Evolutionary conservation across 2,113 vertebrate genomes (phyloP).

Genomic region (Bos javanicus): DNA sequence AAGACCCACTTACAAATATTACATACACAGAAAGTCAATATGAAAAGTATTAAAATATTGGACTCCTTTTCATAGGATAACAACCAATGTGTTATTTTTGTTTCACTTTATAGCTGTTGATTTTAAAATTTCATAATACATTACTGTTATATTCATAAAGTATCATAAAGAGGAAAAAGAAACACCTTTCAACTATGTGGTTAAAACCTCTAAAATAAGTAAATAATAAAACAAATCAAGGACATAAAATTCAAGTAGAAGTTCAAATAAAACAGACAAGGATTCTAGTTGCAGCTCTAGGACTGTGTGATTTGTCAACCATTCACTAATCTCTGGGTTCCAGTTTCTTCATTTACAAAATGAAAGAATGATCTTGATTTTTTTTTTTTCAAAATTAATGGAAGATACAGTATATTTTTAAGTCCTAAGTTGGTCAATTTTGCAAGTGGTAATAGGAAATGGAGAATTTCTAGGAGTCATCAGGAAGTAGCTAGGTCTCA

Average conservation of each 20-base stretch:
- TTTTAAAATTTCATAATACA: conserved; percentile 15
- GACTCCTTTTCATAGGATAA: background rate
- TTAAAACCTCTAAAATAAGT: background rate
- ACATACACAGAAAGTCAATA: conserved; percentile 6
- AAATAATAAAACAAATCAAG: conserved; percentile 32
- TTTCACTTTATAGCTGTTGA: background rate
- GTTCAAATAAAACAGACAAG: conserved; percentile 2
- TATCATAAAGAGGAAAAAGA: background rate
- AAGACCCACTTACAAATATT: background rate
- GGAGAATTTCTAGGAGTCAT: too few relatives aligned
- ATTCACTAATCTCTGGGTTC: background rate
- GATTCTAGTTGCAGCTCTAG: background rate
- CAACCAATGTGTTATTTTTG: conserved; percentile 1
- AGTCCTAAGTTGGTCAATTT: too few relatives aligned
- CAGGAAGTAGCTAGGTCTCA: too few relatives aligned
- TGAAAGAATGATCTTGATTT: conserved; percentile 6
- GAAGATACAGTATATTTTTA: too few relatives aligned
- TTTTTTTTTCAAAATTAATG: too few relatives aligned
- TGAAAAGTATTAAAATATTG: conserved; percentile 32
- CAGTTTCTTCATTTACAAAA: conserved; percentile 33
- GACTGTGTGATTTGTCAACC: background rate
- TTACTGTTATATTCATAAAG: background rate
- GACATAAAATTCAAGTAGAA: conserved; percentile 32
- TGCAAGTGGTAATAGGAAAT: too few relatives aligned
- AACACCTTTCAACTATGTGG: background rate